Evolutionary conservation across 1,140 invertebrate genomes (phyloP).

Genomic region (Zaprionus ornatus): DNA sequence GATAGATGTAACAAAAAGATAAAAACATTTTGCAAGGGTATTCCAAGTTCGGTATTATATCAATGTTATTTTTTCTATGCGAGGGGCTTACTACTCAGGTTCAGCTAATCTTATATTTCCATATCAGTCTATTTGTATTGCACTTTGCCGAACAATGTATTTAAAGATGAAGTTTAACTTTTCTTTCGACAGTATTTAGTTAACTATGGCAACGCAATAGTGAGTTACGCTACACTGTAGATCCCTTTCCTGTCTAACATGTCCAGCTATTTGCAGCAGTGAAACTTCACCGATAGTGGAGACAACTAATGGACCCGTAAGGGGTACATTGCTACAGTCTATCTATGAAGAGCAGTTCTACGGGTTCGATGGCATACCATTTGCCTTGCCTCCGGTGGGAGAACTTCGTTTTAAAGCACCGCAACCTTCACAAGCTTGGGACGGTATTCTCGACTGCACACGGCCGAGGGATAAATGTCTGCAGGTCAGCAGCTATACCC

Average conservation of each 20-base stretch:
- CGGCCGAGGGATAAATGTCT: conserved; percentile 55
- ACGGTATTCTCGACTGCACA: conserved; percentile 56
- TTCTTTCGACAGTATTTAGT: background rate
- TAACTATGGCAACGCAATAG: background rate
- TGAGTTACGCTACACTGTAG: background rate
- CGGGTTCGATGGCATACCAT: conserved; percentile 76
- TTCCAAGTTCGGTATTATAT: background rate
- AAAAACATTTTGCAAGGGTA: background rate
- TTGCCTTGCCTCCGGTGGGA: conserved; percentile 87
- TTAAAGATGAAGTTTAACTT: background rate
- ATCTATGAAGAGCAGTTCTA: conserved; percentile 66
- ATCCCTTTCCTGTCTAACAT: background rate
- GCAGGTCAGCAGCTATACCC: conserved; percentile 38
- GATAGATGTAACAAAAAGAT: background rate
- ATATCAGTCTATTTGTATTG: background rate
- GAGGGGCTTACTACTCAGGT: background rate
- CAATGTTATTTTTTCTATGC: background rate
- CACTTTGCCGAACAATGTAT: background rate
- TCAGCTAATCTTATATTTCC: background rate
- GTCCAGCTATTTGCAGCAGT: background rate
- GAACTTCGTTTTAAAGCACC: conserved; percentile 86
- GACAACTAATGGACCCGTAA: conserved; percentile 61
- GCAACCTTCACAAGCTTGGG: conserved; percentile 47
- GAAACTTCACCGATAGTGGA: conserved; percentile 47
- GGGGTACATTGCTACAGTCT: conserved; percentile 43